Evolutionary conservation across 2,797 vertebrate species (phyloP), one percentile per base, ranked within the genome.

Genomic region (Anabas testudineus): DNA sequence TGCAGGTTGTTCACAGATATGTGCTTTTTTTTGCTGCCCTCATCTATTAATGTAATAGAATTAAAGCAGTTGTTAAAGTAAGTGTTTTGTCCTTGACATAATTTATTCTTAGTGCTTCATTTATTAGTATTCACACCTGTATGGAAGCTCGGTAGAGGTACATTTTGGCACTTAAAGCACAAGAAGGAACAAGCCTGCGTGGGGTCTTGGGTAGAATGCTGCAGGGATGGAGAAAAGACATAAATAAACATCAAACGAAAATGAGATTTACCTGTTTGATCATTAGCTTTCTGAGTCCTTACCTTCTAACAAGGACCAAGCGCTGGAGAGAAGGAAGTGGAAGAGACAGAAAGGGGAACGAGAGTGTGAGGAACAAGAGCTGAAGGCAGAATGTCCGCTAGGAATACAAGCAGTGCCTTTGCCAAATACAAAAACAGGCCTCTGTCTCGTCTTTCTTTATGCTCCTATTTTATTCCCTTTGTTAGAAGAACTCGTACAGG

Each of bases 381-480:
- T 90, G 87, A 88, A 89, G 89, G 90, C 90, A 82, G 84, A 85
- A 80, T 65, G 84, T 91, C 91, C 86, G 53, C 61, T 16, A 93
- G 91, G 91, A 91, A 93, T 91, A 91, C 87, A 90, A 79, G 84
- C 78, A 47, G 76, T 72, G 87, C 84, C 83, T 88, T n/a, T 85
- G 88, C 91, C 89, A 90, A 90, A 91, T 87, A 88, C 83, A 88
- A 88, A 90, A 90, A 88, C 80, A 88, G 87, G 84, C 86, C 76
- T 83, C 78, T 82, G 75, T 87, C 80, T 88, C 82, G 63, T 84
- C 81, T 91, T 88, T 88, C 84, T 89, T 85, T 85, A 86, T 88
- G 78, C 83, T 86, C 80, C 83, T 90, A 81, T 89, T 88, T 87
- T 92, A 91, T 91, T 92, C 91, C 87, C 91, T 91, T 91, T 93